phyloP scores from a whole-genome alignment of 1,140 invertebrate genomes.

The Belonocnema kinseyi region DNA sequence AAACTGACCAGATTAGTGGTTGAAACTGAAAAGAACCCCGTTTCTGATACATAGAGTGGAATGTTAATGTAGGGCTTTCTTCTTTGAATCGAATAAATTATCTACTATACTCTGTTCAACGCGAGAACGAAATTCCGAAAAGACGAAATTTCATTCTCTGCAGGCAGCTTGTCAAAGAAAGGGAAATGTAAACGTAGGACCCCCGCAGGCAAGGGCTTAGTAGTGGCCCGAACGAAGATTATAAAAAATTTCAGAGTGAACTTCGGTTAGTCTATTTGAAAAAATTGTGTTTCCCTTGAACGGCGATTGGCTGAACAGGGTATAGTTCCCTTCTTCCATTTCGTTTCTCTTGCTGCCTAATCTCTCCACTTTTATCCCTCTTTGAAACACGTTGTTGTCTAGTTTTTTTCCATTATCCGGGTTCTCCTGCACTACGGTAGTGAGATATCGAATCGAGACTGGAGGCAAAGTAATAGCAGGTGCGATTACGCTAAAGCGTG shows the following conservation, averaged over 20 bases:
- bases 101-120: too few relatives aligned
- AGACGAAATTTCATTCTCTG: too few relatives aligned
- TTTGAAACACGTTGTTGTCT: neutral
- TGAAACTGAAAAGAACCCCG: neutral
- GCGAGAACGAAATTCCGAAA: too few relatives aligned
- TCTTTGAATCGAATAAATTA: conserved; percentile 7
- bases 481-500: conserved; percentile 53
- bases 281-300: too few relatives aligned
- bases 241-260: too few relatives aligned
- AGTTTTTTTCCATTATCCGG: neutral
- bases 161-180: too few relatives aligned
- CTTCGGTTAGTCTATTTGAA: too few relatives aligned
- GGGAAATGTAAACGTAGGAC: too few relatives aligned
- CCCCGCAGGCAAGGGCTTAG: too few relatives aligned
- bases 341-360: neutral
- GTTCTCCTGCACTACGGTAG: neutral
- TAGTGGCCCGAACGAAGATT: too few relatives aligned
- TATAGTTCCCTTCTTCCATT: neutral
- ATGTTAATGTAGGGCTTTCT: conserved; percentile 11
- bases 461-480: conserved; percentile 49
- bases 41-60: conserved; percentile 10
- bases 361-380: neutral
- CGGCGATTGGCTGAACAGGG: too few relatives aligned
- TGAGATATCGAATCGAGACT: conserved; percentile 26
- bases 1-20: neutral